Conservation (phyloP, 2,797 vertebrate species). For the Octomys mimax region DNA sequence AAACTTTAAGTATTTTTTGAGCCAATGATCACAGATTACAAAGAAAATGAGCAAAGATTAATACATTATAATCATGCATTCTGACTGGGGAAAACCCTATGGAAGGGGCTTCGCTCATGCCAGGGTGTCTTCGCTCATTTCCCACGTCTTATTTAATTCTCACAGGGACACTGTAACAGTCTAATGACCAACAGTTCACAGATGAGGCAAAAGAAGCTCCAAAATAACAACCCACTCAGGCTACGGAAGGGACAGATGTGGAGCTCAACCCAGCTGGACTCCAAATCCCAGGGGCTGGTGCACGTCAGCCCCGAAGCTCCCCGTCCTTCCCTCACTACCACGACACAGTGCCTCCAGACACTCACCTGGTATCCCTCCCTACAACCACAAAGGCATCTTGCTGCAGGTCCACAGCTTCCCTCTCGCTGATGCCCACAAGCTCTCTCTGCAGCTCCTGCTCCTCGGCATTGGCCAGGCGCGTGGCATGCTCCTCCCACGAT, state of each 20-base stretch:
- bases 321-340: not conserved
- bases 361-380: conserved; percentile 97
- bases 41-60: conserved; percentile 1
- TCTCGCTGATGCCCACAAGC: conserved; percentile 91
- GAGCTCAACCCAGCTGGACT: not conserved
- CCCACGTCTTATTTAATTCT: not conserved
- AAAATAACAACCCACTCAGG: not conserved
- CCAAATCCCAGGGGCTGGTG: not conserved
- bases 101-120: not conserved
- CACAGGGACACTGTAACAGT: not conserved
- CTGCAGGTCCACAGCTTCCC: conserved; percentile 91
- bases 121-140: not conserved
- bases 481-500: conserved; percentile 95
- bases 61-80: not conserved
- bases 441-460: conserved; percentile 89
- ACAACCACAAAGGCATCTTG: conserved; percentile 92
- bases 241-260: not conserved
- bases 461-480: conserved; percentile 94
- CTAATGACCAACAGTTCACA: not conserved
- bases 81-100: not conserved
- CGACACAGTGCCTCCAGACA: not conserved
- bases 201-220: not conserved
- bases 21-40: not conserved
- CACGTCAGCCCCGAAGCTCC: not conserved
- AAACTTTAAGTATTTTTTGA: conserved; percentile 3